Percentiles rank a stretch among this genome's conserved stretches.
These are phyloP conservation scores for Vanessa tameamea DNA, from an alignment of 1,140 invertebrate species.

Conservation along the genomic window DNA sequence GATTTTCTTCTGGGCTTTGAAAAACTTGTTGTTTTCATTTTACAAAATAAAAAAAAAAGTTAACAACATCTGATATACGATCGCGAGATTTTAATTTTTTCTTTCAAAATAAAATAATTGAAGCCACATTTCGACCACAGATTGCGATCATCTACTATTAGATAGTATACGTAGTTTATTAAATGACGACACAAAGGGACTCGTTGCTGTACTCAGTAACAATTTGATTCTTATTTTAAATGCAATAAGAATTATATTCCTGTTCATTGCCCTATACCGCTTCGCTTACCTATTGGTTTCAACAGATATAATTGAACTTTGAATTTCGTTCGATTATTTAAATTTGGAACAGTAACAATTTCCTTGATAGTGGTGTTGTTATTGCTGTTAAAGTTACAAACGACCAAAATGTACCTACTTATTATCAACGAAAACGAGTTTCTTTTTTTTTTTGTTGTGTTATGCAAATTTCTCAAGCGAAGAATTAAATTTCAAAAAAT, in stretches of 20 bases:
- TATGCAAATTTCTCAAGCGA: too few relatives aligned
- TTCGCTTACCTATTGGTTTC: background rate
- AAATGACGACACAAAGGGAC: background rate
- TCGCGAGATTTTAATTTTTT: background rate
- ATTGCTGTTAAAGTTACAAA: too few relatives aligned
- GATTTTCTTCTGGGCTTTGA: too few relatives aligned
- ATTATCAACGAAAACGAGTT: too few relatives aligned
- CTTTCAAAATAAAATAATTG: background rate
- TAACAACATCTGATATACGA: background rate
- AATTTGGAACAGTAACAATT: too few relatives aligned
- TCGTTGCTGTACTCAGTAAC: background rate
- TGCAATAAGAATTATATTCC: background rate
- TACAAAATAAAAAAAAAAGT: background rate
- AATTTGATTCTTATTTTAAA: background rate
- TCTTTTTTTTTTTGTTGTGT: too few relatives aligned
- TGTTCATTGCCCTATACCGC: background rate
- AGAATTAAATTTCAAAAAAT: too few relatives aligned
- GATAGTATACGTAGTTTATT: background rate
- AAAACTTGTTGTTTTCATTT: too few relatives aligned
- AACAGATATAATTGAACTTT: too few relatives aligned
- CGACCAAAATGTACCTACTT: too few relatives aligned
- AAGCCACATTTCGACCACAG: background rate
- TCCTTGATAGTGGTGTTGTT: too few relatives aligned
- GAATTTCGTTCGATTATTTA: too few relatives aligned
- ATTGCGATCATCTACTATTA: conserved; percentile 6